phyloP scores from a whole-genome alignment of 2,113 vertebrate genomes.

The Tautogolabrus adspersus region DNA sequence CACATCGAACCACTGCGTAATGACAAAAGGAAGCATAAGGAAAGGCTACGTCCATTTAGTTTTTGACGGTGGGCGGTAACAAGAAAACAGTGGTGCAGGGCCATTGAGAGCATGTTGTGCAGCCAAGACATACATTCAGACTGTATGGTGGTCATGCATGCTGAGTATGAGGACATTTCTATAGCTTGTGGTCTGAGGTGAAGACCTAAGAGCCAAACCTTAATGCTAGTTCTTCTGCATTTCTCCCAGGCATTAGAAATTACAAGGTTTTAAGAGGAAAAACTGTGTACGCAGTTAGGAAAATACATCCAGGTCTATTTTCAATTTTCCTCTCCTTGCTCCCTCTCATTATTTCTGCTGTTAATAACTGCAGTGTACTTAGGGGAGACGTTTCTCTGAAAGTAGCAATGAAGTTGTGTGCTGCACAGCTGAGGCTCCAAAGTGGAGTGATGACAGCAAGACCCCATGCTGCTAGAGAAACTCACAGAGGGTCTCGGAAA shows the following conservation, averaged over 20 bases:
- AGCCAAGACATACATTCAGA: slow-evolving; percentile 48
- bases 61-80: slow-evolving; percentile 39
- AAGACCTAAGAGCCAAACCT: slow-evolving; percentile 49
- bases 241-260: slow-evolving; percentile 72
- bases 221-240: slow-evolving; percentile 53
- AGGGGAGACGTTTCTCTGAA: slow-evolving; percentile 32
- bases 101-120: slow-evolving; percentile 13
- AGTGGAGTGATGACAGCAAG: slow-evolving; percentile 63
- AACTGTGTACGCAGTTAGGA: slow-evolving; percentile 62
- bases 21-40: slow-evolving; percentile 31
- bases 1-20: slow-evolving; percentile 58
- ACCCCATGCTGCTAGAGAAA: slow-evolving; percentile 59
- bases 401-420: slow-evolving; percentile 56
- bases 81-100: slow-evolving; percentile 23
- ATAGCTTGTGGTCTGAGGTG: slow-evolving; percentile 62
- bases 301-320: slow-evolving; percentile 71
- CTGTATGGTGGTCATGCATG: slow-evolving; percentile 42
- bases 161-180: slow-evolving; percentile 43
- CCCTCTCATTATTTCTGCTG: slow-evolving; percentile 62
- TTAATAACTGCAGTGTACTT: slow-evolving; percentile 50
- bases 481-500: slow-evolving; percentile 47
- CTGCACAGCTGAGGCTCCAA: slow-evolving; percentile 74
- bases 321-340: slow-evolving; percentile 48
- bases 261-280: slow-evolving; percentile 67
- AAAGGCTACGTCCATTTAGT: slow-evolving; percentile 38